Conservation (phyloP, 2,113 vertebrate species). For the Propithecus coquereli region DNA sequence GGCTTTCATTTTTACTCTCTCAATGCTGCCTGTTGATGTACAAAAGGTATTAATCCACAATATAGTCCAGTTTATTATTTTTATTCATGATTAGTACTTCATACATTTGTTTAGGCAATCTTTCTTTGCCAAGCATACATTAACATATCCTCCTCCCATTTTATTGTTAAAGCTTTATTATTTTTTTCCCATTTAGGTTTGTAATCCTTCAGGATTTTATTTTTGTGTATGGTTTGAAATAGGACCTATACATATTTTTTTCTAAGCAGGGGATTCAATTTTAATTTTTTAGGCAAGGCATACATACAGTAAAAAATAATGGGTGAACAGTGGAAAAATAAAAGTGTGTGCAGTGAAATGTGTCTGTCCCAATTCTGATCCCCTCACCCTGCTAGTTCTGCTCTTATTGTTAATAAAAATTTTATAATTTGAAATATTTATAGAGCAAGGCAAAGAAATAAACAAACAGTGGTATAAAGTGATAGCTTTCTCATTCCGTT, state of each 20-base stretch:
- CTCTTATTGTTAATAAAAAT: constrained; percentile 1
- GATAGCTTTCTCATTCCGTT: constrained; percentile 13
- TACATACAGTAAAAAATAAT: neutral
- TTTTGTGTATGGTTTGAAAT: neutral
- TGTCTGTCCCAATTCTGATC: neutral
- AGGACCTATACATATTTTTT: neutral
- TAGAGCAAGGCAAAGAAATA: constrained; percentile 30
- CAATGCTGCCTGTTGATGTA: neutral
- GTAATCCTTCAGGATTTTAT: neutral
- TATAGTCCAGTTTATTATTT: neutral
- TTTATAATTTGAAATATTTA: constrained; percentile 37
- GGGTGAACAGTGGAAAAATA: neutral
- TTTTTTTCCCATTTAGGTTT: neutral
- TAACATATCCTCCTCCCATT: neutral
- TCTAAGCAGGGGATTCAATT: neutral
- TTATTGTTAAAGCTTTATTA: neutral
- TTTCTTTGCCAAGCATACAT: neutral
- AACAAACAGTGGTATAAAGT: constrained; percentile 6
- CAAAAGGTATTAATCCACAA: neutral
- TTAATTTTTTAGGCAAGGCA: neutral
- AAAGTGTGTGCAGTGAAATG: neutral
- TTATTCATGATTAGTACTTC: neutral
- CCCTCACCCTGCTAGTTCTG: neutral
- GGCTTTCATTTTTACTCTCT: neutral
- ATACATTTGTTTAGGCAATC: neutral